Conservation (phyloP, 2,797 vertebrate species). For the Varecia variegata region DNA sequence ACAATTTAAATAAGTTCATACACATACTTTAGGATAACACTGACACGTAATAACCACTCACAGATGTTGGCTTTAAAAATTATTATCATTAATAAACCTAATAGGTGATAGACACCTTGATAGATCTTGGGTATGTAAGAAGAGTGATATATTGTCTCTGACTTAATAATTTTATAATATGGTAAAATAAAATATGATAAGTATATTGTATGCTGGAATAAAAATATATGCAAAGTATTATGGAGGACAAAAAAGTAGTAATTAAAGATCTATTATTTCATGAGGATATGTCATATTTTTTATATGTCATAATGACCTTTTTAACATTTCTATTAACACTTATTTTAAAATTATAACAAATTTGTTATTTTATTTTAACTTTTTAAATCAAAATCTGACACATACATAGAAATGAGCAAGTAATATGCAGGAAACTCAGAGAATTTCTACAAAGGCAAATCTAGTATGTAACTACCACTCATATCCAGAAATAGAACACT, state of each 20-base stretch:
- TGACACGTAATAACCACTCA: not conserved
- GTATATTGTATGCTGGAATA: not conserved
- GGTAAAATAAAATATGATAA: not conserved
- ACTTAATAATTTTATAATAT: not conserved
- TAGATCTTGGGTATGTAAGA: not conserved
- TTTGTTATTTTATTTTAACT: not conserved
- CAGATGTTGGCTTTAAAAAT: not conserved
- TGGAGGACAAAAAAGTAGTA: not conserved
- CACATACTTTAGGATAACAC: not conserved
- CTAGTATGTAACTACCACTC: not conserved
- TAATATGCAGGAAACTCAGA: not conserved
- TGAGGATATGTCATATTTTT: not conserved
- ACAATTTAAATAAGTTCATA: not conserved
- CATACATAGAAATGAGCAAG: not conserved
- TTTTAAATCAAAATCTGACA: not conserved
- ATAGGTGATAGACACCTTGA: not conserved
- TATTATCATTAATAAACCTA: not conserved
- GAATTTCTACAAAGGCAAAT: not conserved
- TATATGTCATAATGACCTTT: not conserved
- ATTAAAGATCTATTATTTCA: not conserved
- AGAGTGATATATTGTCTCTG: not conserved
- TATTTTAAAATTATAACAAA: not conserved
- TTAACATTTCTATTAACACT: not conserved
- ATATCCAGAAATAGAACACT: not conserved
- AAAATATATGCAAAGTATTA: not conserved